Conservation (phyloP, 2,797 vertebrate genomes). For the Brachyrhaphis roseni region DNA sequence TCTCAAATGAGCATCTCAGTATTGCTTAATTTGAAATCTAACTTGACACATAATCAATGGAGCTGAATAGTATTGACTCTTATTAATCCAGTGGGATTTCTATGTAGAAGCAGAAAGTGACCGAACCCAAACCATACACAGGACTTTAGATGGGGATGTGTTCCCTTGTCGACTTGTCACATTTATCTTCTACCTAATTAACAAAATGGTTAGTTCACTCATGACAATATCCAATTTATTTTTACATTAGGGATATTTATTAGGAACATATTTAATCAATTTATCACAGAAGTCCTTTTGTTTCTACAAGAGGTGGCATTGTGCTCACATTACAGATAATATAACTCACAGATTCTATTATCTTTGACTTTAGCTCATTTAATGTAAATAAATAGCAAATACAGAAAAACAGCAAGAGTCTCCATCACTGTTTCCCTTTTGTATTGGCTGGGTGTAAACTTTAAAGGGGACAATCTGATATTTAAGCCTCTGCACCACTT, state of each 20-base stretch:
- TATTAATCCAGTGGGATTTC: neutral
- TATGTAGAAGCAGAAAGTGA: neutral
- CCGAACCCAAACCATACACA: neutral
- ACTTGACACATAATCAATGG: neutral
- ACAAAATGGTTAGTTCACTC: slow-evolving; percentile 16
- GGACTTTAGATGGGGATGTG: neutral
- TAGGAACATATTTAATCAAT: neutral
- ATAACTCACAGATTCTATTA: slow-evolving; percentile 40
- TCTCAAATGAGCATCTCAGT: neutral
- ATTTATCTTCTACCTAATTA: slow-evolving; percentile 3
- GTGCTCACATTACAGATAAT: slow-evolving; percentile 26
- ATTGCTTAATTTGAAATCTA: neutral
- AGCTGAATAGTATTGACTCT: neutral
- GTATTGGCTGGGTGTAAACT: neutral
- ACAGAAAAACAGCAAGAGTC: neutral
- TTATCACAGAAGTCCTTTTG: neutral
- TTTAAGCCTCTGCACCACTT: neutral
- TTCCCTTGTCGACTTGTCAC: neutral
- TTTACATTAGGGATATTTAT: slow-evolving; percentile 5
- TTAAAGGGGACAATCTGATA: slow-evolving; percentile 1
- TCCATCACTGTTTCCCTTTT: neutral
- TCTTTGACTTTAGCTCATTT: slow-evolving; percentile 13
- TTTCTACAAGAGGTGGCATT: slow-evolving; percentile 18
- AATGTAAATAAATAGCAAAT: neutral
- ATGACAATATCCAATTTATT: slow-evolving; percentile 2